Percentiles rank a stretch among this genome's conserved stretches.
phyloP scores from a whole-genome alignment of 2,888 invertebrate species.

The Pterostichus niger region DNA sequence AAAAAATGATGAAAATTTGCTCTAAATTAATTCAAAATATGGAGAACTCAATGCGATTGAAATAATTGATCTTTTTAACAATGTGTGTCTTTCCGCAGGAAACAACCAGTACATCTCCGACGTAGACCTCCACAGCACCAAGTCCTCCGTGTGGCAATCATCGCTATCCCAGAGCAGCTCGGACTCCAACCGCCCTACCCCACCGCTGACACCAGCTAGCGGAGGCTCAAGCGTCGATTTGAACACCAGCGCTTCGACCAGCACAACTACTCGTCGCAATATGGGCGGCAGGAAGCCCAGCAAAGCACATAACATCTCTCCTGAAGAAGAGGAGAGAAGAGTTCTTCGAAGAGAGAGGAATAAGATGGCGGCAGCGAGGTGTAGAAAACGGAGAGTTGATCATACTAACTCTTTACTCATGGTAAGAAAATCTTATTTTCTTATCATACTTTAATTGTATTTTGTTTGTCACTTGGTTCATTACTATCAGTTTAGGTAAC shows the following conservation, averaged over 20 bases:
- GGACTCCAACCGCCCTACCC: conserved; percentile 74
- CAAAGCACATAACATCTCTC: conserved; percentile 87
- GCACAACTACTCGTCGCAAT: conserved; percentile 83
- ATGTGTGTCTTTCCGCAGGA: conserved; percentile 71
- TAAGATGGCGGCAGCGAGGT: conserved; percentile 98
- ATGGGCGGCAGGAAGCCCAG: conserved; percentile 92
- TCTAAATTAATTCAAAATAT: too few species aligned
- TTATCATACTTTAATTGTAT: too few species aligned
- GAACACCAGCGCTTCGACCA: conserved; percentile 74
- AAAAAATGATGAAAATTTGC: too few species aligned
- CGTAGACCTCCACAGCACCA: conserved; percentile 73
- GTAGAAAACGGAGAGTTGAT: conserved; percentile 96
- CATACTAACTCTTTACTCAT: conserved; percentile 94
- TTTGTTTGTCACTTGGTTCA: too few species aligned
- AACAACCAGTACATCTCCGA: conserved; percentile 77
- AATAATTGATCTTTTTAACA: not conserved
- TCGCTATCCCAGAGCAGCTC: conserved; percentile 75
- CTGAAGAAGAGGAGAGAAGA: conserved; percentile 95
- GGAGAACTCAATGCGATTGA: too few species aligned
- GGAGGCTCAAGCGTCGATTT: conserved; percentile 68
- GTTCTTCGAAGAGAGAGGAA: conserved; percentile 94
- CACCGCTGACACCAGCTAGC: conserved; percentile 72
- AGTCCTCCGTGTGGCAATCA: conserved; percentile 74
- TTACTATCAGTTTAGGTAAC: too few species aligned
- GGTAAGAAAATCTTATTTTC: conserved; percentile 76